Percentiles rank a stretch among this genome's conserved stretches.
phyloP scores from a whole-genome alignment of 64 coral and sea anemone species.

The Montipora foliosa region DNA sequence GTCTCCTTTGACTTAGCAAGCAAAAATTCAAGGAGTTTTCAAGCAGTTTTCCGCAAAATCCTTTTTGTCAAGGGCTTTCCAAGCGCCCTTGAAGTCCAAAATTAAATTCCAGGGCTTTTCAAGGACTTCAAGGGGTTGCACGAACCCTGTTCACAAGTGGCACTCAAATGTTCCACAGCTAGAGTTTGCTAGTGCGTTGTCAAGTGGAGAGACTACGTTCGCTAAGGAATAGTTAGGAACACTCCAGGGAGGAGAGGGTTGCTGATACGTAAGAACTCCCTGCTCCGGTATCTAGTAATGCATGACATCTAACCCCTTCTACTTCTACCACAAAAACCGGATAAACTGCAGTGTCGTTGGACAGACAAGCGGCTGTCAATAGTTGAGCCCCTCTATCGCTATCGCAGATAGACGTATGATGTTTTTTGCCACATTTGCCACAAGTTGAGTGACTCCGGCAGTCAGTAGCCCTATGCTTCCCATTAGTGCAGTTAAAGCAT shows the following conservation, averaged over 20 bases:
- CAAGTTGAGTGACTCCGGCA: conserved; percentile 49
- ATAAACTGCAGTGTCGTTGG: conserved; percentile 30
- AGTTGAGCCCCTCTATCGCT: neutral
- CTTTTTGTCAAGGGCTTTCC: too few relatives aligned
- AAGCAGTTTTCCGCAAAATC: too few relatives aligned
- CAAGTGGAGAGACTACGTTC: neutral
- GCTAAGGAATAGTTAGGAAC: conserved; percentile 31
- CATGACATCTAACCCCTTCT: conserved; percentile 58
- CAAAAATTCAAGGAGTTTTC: too few relatives aligned
- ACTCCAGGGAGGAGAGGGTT: neutral
- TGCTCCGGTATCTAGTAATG: conserved; percentile 53
- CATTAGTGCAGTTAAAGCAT: conserved; percentile 30
- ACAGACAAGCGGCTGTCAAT: conserved; percentile 31
- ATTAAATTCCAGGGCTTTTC: too few relatives aligned
- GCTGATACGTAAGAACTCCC: conserved; percentile 54
- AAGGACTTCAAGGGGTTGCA: too few relatives aligned
- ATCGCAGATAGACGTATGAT: conserved; percentile 57
- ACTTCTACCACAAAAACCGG: conserved; percentile 36
- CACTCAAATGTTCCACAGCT: conserved; percentile 63
- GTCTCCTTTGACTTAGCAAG: too few relatives aligned
- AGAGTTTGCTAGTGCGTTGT: neutral
- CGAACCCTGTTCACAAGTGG: neutral
- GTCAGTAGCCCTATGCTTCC: conserved; percentile 52
- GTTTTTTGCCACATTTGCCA: neutral
- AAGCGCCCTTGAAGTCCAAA: too few relatives aligned